A percentile compares a stretch with the other conserved stretches of the same genome.
Conservation (phyloP, 2,888 invertebrate genomes). For the Pegoplata infirma region DNA sequence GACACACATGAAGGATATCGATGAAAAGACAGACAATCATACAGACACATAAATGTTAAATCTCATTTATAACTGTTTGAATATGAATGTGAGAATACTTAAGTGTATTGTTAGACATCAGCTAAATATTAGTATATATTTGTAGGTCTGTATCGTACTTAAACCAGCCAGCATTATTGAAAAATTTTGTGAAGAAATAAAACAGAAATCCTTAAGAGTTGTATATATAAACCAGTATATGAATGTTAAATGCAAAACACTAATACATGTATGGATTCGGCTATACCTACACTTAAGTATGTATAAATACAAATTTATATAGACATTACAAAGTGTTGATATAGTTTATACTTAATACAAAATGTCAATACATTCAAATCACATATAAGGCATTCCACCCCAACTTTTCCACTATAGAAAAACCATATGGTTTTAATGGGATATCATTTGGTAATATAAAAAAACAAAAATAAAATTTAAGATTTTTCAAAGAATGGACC, state of each 20-base stretch:
- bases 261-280: background rate
- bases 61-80: background rate
- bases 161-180: slow-evolving; percentile 24
- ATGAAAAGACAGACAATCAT: background rate
- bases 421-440: too few relatives aligned
- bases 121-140: slow-evolving; percentile 16
- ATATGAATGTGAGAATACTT: background rate
- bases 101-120: slow-evolving; percentile 19
- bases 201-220: background rate
- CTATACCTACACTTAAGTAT: background rate
- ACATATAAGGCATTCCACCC: too few relatives aligned
- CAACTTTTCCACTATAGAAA: too few relatives aligned
- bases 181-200: background rate
- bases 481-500: too few relatives aligned
- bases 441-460: too few relatives aligned
- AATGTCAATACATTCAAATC: too few relatives aligned
- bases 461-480: too few relatives aligned
- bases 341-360: slow-evolving; percentile 15
- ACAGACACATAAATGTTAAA: background rate
- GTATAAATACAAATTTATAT: slow-evolving; percentile 1
- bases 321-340: slow-evolving; percentile 22
- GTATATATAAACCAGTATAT: slow-evolving; percentile 1
- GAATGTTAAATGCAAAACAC: background rate
- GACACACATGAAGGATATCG: too few relatives aligned
- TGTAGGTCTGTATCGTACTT: background rate